A percentile compares a stretch with the other conserved stretches of the same genome.
These are phyloP conservation scores for Petroica traversi DNA, from an alignment of 2,113 vertebrate genomes.

Conservation along the genomic window DNA sequence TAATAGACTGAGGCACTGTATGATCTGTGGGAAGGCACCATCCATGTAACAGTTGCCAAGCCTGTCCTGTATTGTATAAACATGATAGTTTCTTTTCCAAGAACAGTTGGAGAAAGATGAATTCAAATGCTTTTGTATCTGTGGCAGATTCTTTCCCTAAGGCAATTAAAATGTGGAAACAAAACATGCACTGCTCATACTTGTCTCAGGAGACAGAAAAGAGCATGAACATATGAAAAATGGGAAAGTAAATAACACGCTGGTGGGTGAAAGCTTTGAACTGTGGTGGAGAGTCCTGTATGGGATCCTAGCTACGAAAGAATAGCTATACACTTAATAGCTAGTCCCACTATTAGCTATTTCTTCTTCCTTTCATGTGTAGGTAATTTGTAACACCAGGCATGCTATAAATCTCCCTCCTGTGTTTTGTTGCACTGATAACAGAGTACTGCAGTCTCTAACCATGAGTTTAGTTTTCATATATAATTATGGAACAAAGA, in stretches of 20 bases:
- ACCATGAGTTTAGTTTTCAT: slow-evolving; percentile 29
- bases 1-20: slow-evolving; percentile 38
- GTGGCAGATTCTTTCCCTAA: slow-evolving; percentile 35
- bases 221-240: not conserved
- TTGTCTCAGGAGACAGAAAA: not conserved
- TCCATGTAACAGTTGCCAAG: slow-evolving; percentile 7
- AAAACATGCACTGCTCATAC: not conserved
- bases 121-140: slow-evolving; percentile 11
- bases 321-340: not conserved
- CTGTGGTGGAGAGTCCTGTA: not conserved
- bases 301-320: not conserved
- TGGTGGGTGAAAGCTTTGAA: not conserved
- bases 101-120: slow-evolving; percentile 51
- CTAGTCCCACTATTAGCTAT: not conserved
- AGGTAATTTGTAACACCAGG: slow-evolving; percentile 4
- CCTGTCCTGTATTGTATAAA: not conserved
- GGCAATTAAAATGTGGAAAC: slow-evolving; percentile 18
- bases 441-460: not conserved
- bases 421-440: slow-evolving; percentile 15
- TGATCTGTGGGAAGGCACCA: slow-evolving; percentile 25
- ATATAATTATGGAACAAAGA: slow-evolving; percentile 48
- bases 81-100: slow-evolving; percentile 29
- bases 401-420: not conserved
- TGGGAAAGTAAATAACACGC: not conserved
- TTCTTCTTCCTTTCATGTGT: not conserved